Evolutionary conservation across 1,140 invertebrate species (phyloP), one percentile per base, ranked within the genome.

Genomic region (Caerostris extrusa): DNA sequence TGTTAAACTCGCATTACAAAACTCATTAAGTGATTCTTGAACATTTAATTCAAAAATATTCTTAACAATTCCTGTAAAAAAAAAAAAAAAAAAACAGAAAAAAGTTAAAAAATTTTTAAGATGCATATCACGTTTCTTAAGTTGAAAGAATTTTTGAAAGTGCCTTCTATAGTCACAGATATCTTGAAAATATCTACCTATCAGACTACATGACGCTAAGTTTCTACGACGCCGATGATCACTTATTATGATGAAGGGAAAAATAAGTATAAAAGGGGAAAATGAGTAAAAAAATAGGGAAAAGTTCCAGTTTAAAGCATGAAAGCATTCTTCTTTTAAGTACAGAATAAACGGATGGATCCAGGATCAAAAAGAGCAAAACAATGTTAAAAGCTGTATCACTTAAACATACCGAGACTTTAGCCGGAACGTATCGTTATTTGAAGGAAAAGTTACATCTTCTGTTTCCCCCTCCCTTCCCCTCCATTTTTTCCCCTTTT

Each of bases 321-420:
- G 61, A 90, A 90, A 90, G 88, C 88, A n/a, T 90, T 90, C 88
- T 89, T 89, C 60, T 90, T 57, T 67, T 69, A 71, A 90, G 88
- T 50, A 58, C 12, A 77, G 53, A 90, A 90, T 90, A 90, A 90
- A 90, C 64, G 88, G 34, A 57, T 14, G 57, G 61, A 90, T 71
- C 60, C n/a, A n/a, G n/a, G 55, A 85, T 85, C 83, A 85, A 60
- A 85, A 85, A 60, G 83, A 19, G 69, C 53, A 53, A 90, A 90
- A 90, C 88, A 90, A 90, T 67, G 61, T 90, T 90, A 90, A 90
- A 90, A 90, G 88, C 88, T 55, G 83, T 90, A 90, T 90, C 88
- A 90, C 88, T 90, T 90, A 90, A 71, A 90, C 61, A 90, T 90
- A 90, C 88, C 55, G 83, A 8, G 53, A 90, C 55, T 90, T 85